A percentile compares a stretch with the other conserved stretches of the same genome.
Conservation (phyloP, 2,797 vertebrate species). For the Crax fasciolata region DNA sequence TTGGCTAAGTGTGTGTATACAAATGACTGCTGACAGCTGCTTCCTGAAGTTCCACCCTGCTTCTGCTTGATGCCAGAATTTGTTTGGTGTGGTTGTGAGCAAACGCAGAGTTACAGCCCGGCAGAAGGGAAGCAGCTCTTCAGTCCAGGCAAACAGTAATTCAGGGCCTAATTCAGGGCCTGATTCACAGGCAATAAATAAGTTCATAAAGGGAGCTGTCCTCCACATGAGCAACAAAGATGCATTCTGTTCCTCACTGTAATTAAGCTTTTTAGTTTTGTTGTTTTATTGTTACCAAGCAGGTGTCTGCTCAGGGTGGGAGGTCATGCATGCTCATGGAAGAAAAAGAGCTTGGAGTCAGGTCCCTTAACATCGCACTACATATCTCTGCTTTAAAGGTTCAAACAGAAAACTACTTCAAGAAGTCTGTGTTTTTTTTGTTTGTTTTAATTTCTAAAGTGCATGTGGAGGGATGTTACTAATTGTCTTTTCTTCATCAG, state of each 20-base stretch:
- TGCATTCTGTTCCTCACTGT: background rate
- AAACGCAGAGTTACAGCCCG: background rate
- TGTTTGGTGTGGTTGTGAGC: background rate
- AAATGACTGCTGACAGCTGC: background rate
- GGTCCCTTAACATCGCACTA: background rate
- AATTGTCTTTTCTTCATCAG: background rate
- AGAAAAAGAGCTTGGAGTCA: background rate
- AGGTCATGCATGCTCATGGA: background rate
- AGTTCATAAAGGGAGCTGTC: background rate
- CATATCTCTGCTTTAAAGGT: background rate
- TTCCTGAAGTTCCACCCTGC: background rate
- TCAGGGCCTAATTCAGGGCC: background rate
- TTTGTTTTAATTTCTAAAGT: background rate
- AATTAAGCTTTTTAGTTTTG: background rate
- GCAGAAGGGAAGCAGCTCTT: background rate
- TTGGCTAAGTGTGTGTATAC: background rate
- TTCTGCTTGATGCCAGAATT: background rate
- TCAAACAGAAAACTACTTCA: background rate
- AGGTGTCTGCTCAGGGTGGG: background rate
- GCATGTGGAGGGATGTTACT: background rate
- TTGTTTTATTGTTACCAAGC: background rate
- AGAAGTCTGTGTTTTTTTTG: background rate
- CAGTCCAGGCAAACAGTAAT: background rate
- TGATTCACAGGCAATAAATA: conserved; percentile 26
- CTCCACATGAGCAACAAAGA: background rate